Evolutionary conservation across 2,113 vertebrate genomes (phyloP).

Genomic region (Ammospiza nelsoni): DNA sequence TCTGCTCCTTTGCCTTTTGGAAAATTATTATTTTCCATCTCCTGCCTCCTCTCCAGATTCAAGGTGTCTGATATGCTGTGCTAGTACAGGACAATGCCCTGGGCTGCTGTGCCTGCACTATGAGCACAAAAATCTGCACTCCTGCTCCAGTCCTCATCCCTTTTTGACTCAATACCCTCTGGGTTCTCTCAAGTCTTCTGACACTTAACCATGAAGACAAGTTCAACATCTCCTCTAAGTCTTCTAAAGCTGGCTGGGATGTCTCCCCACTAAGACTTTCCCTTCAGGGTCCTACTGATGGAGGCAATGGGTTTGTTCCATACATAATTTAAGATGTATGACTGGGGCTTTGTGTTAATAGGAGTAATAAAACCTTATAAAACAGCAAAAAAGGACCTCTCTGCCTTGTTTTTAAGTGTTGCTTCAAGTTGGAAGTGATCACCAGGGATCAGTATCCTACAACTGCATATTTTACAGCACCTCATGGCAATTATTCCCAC

Average conservation of each 20-base stretch:
- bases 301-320: background rate
- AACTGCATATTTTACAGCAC: background rate
- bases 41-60: background rate
- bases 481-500: background rate
- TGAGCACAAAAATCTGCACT: background rate
- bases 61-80: background rate
- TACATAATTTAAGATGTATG: fast-evolving
- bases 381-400: background rate
- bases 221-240: background rate
- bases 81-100: background rate
- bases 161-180: background rate
- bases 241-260: background rate
- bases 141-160: background rate
- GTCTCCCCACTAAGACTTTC: background rate
- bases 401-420: background rate
- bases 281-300: background rate
- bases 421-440: background rate
- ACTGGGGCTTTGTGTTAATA: background rate
- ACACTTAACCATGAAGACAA: background rate
- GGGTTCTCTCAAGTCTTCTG: background rate
- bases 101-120: background rate
- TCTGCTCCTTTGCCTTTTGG: background rate
- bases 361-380: background rate
- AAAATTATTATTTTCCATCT: background rate
- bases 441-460: background rate